Conservation (phyloP, 2,113 vertebrate species). For the Raphicerus campestris region DNA sequence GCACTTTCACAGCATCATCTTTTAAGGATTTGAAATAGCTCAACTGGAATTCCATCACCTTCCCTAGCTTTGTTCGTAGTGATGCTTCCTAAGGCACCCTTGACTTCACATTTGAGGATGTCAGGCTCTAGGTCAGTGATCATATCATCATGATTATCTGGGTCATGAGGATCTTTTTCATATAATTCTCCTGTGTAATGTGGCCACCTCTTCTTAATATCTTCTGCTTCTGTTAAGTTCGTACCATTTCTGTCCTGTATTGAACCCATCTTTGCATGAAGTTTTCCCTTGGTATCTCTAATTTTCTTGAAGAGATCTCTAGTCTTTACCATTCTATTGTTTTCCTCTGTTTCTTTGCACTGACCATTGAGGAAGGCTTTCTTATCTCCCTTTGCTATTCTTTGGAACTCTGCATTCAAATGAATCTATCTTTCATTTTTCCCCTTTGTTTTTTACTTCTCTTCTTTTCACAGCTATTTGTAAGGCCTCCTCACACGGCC, state of each 20-base stretch:
- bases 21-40: background rate
- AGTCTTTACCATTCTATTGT: background rate
- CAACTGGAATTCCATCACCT: background rate
- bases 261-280: background rate
- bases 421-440: background rate
- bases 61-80: background rate
- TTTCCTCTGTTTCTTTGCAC: background rate
- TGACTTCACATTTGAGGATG: background rate
- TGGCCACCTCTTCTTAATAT: background rate
- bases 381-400: background rate
- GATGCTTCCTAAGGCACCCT: background rate
- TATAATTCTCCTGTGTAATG: background rate
- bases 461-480: background rate
- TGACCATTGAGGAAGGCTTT: background rate
- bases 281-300: background rate
- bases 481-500: background rate
- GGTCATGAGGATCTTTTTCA: background rate
- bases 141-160: background rate
- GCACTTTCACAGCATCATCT: background rate
- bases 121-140: background rate
- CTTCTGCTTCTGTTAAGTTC: background rate
- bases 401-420: background rate
- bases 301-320: background rate
- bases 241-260: background rate
- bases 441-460: background rate